Evolutionary conservation across 2,113 vertebrate genomes (phyloP), one percentile per base, ranked within the genome.

Genomic region (Amazona guildingii): DNA sequence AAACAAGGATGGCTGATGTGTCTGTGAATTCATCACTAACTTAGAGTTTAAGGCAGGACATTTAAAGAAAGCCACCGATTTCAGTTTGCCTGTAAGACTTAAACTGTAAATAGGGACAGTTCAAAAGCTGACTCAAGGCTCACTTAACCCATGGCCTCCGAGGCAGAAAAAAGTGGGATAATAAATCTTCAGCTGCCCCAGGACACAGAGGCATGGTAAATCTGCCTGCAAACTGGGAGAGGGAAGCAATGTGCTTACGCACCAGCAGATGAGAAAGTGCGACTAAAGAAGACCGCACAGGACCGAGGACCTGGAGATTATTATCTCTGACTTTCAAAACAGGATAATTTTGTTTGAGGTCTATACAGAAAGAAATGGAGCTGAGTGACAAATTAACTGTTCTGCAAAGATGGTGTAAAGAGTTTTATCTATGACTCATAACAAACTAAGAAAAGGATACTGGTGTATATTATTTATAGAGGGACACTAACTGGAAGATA

Each of bases 201-300:
- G 37, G 29, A 27, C 54, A 68, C 0, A 0, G 17, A 63, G 35
- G 4, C 54, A 57, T 1, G 17, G 55, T 8, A 51, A 76, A 79
- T 21, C 61, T 37, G 16, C 25, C 70, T 33, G 59, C 44, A 51
- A 51, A n/a, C 10, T 15, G 23, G 33, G 49, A 77, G 33, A 93
- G n/a, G 10, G 31, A 39, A 94, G 17, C 8, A 68, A 25, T 0
- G 0, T 0, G 1, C 21, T 76, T 31, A 3, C 4, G 20, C 9
- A 52, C 5, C 16, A 63, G 51, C 41, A 75, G 10, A 77, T 29
- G 14, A 67, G 31, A 37, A 81, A 81, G 19, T 12, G 19, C 39
- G 21, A 43, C 35, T 55, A 5, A 1, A 43, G 27, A 70, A 78
- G 31, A 28, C n/a, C 29, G 25, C 48, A 46, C 39, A 89, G 33